Conservation (phyloP, 2,888 invertebrate genomes). For the Cataglyphis livida region DNA sequence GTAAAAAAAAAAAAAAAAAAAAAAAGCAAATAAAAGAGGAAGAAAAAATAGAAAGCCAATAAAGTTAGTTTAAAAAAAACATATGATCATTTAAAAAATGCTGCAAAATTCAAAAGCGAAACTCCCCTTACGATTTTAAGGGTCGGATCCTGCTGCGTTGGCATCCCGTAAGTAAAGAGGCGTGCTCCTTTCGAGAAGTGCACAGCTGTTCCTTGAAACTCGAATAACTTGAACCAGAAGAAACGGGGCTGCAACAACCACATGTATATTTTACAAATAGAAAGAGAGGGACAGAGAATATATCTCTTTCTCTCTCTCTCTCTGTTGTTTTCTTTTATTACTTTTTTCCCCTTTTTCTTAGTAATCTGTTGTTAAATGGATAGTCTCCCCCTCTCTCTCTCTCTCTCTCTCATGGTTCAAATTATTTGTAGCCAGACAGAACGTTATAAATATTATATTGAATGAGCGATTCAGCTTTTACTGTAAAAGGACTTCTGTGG, state of each 20-base stretch:
- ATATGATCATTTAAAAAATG: slow-evolving; percentile 52
- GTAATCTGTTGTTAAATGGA: too few relatives aligned
- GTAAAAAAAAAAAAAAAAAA: neutral
- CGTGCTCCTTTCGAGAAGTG: slow-evolving; percentile 70
- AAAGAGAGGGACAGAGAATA: slow-evolving; percentile 17
- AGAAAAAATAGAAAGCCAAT: neutral
- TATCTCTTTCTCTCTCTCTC: too few relatives aligned
- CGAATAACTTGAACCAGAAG: slow-evolving; percentile 73
- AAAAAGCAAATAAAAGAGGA: neutral
- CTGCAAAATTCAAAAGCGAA: slow-evolving; percentile 50
- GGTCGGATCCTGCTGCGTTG: slow-evolving; percentile 50
- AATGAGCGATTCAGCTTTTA: neutral
- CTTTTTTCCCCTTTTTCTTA: too few relatives aligned
- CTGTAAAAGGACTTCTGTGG: neutral
- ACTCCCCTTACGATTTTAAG: slow-evolving; percentile 54
- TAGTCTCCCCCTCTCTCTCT: neutral
- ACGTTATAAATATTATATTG: neutral
- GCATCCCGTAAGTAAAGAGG: slow-evolving; percentile 70
- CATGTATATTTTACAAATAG: slow-evolving; percentile 66
- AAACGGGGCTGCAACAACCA: slow-evolving; percentile 55
- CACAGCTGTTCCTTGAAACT: slow-evolving; percentile 77
- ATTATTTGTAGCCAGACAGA: neutral
- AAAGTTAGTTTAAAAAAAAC: slow-evolving; percentile 7
- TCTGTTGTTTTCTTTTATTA: too few relatives aligned
- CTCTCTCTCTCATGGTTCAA: neutral